Conservation (phyloP, 2,888 invertebrate species). For the Nyleta sp. region DNA sequence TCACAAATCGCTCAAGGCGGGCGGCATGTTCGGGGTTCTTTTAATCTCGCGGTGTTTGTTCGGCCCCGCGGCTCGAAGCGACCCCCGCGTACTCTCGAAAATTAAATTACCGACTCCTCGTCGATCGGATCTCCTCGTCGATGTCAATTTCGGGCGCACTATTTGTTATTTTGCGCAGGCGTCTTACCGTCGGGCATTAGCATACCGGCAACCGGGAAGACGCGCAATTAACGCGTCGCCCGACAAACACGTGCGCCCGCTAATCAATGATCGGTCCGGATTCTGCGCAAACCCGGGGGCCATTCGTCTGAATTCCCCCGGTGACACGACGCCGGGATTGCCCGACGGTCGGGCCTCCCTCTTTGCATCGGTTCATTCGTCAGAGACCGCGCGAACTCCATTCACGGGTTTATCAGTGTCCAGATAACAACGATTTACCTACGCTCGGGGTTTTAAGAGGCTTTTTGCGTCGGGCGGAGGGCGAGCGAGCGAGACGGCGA, state of each 20-base stretch:
- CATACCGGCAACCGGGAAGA: too few relatives aligned
- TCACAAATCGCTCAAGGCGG: constrained; percentile 66
- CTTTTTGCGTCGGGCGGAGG: constrained; percentile 41
- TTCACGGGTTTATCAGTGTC: constrained; percentile 83
- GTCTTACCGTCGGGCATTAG: too few relatives aligned
- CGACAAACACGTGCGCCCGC: constrained; percentile 38
- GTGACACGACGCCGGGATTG: constrained; percentile 42
- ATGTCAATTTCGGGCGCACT: too few relatives aligned
- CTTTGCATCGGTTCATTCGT: constrained; percentile 68
- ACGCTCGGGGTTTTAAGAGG: constrained; percentile 71
- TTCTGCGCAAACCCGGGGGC: constrained; percentile 72
- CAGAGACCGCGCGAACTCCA: constrained; percentile 76
- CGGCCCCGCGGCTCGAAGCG: constrained; percentile 72
- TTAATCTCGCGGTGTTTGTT: constrained; percentile 82
- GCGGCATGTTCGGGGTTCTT: constrained; percentile 72
- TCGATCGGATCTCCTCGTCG: too few relatives aligned
- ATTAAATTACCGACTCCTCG: constrained; percentile 6
- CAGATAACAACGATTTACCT: constrained; percentile 83
- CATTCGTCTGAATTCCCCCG: constrained; percentile 71
- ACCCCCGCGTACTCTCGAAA: constrained; percentile 39
- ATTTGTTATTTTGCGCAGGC: too few relatives aligned
- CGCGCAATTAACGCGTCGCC: too few relatives aligned
- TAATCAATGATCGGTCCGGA: constrained; percentile 51
- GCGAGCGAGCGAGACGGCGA: constrained; percentile 62
- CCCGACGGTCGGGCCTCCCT: constrained; percentile 64